Percentiles rank a stretch among this genome's conserved stretches.
Evolutionary conservation across 2,113 vertebrate genomes (phyloP).

Genomic region (Leptobrachium leishanense): DNA sequence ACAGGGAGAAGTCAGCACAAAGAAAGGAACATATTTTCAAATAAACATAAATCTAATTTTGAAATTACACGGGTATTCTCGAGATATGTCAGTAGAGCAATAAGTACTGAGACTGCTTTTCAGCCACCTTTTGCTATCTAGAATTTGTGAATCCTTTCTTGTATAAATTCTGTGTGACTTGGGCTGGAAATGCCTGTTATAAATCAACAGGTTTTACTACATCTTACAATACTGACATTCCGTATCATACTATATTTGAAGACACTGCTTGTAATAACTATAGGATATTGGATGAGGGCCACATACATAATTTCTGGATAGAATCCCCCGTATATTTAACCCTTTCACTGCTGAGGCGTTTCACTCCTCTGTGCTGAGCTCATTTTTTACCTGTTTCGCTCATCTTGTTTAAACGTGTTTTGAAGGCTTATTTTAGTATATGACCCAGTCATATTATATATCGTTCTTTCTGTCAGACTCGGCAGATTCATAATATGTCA

Average conservation of each 20-base stretch:
- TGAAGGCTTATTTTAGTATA: no score
- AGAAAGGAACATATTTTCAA: slow-evolving; percentile 33
- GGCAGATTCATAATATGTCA: no score
- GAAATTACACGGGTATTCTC: slow-evolving; percentile 27
- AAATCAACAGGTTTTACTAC: not conserved
- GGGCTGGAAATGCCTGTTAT: not conserved
- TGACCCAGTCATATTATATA: no score
- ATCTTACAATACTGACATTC: not conserved
- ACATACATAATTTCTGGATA: no score
- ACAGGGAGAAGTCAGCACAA: slow-evolving; percentile 22
- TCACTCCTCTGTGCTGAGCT: no score
- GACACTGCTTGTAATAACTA: no score
- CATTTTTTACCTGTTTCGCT: no score
- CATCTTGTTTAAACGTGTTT: no score
- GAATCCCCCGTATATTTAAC: no score
- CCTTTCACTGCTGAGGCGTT: no score
- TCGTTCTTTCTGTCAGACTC: no score
- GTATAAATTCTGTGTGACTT: slow-evolving; percentile 5
- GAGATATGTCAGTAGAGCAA: slow-evolving; percentile 16
- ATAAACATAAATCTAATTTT: slow-evolving; percentile 34
- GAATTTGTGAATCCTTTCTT: not conserved
- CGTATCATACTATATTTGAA: not conserved
- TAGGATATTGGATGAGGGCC: no score
- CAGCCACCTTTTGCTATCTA: not conserved
- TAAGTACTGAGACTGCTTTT: not conserved